Evolutionary conservation across 2,113 vertebrate species (phyloP), one percentile per base, ranked within the genome.

Genomic region (Oceanodroma tethys): DNA sequence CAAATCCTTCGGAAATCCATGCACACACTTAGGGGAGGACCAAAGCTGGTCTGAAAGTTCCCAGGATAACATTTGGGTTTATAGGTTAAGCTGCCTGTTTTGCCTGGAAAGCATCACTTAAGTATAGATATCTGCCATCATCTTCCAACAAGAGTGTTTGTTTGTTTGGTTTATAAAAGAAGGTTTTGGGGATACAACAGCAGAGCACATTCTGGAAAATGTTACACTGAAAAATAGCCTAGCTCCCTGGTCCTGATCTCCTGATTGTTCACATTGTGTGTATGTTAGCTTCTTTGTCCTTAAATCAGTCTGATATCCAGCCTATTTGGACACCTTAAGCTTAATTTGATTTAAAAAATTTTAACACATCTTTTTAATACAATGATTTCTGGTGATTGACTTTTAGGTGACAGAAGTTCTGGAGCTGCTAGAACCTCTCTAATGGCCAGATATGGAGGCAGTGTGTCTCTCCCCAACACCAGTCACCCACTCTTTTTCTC

Each of bases 1-100:
- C 62, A 82, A 75, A 87, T 60, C 5, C 11, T 87, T 91, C 91
- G 70, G 70, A 96, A 89, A 91, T 36, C 17, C 27, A 18, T 67
- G 30, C 23, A 71, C 11, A n/a, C 43, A 56, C 43, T 63, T 66
- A 60, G 4, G 11, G 17, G 14, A 71, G 14, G 30, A 82, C 62
- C 30, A 79, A 74, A 91, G 34, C 13, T 47, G 7, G 7, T 71
- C 25, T 81, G 53, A 43, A 88, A 66, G 9, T 52, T 92, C 53
- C 8, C 15, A 40, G 17, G 8, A 53, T 32, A 56, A 68, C 11
- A 25, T 36, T 38, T 76, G n/a, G 12, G 29, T 71, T 73, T 56
- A 13, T 45, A 32, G 21, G 7, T 53, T 67, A 76, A 42, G 16
- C 81, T 81, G 13, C 10, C 45, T 68, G 5, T 36, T 88, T 80